Conservation (phyloP, 2,113 vertebrate genomes). For the Spea bombifrons region DNA sequence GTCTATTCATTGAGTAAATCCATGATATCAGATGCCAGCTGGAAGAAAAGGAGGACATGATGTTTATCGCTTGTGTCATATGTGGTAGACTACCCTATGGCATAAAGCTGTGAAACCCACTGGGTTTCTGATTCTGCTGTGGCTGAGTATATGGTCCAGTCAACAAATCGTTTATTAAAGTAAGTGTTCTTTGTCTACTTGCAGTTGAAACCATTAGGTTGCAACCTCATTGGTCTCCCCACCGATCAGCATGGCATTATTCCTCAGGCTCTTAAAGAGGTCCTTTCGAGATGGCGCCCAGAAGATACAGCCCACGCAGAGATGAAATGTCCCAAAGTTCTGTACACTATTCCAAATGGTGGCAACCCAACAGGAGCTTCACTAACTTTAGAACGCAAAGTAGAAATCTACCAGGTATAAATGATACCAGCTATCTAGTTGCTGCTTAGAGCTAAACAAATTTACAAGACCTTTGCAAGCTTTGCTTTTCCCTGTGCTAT, state of each 20-base stretch:
- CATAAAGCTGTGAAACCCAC: too few species aligned
- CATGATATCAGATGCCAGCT: too few species aligned
- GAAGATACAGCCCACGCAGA: constrained; percentile 65
- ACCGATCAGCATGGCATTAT: constrained; percentile 87
- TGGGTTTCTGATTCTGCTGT: too few species aligned
- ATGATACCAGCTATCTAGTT: not conserved
- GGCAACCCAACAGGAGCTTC: constrained; percentile 90
- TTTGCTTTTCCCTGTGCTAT: too few species aligned
- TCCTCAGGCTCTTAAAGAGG: constrained; percentile 73
- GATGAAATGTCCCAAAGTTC: constrained; percentile 71
- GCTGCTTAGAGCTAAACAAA: too few species aligned
- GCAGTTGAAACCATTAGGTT: constrained; percentile 84
- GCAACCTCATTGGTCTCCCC: constrained; percentile 80
- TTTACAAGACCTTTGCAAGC: too few species aligned
- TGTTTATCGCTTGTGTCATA: too few species aligned
- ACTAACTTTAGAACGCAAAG: constrained; percentile 77
- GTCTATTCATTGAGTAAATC: too few species aligned
- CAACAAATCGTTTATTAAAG: too few species aligned
- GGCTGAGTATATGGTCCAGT: too few species aligned
- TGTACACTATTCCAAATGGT: constrained; percentile 93
- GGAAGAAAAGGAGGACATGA: too few species aligned
- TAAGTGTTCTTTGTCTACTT: constrained; percentile 59
- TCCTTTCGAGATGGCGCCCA: constrained; percentile 79
- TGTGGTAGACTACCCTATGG: too few species aligned
- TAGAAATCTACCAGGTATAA: constrained; percentile 83